Evolutionary conservation across 2,888 invertebrate genomes (phyloP), one percentile per base, ranked within the genome.

Genomic region (Dryobotodes eremita): DNA sequence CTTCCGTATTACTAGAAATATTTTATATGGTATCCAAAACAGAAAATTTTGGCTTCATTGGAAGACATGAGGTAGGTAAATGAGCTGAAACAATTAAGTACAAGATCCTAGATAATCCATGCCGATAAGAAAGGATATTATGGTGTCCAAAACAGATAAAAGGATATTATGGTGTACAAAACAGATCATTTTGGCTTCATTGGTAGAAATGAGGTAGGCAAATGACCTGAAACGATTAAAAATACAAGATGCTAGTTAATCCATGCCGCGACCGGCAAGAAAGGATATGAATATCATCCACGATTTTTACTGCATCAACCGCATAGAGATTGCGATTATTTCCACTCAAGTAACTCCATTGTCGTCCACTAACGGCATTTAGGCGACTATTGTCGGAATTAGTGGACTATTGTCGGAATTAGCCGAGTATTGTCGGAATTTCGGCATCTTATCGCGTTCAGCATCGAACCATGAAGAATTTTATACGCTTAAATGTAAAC

Each of bases 331-430:
- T 76, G 69, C 89, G 82, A 89, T 91, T 90, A 88, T 91, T 90
- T 92, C 89, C 91, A 89, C 90, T 83, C 87, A 81, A 36, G 81
- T 83, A 79, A 75, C 31, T 76, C 89, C 66, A 88, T 91, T 91
- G 91, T 90, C 62, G 70, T 73, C 82, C 78, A 77, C 65, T 86
- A 87, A 87, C 89, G 90, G 91, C 71, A 77, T 76, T 74, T 80
- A 75, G 74, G 80, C 64, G 79, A 83, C 73, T 80, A 88, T 83
- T 85, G 85, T 79, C 69, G 73, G 36, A 85, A 87, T 86, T 86
- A 83, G 81, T 80, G 64, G 80, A 88, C 78, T 87, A 89, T 90
- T 88, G 88, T 85, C 79, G 81, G 77, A 86, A 82, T 86, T 90
- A 86, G 87, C 73, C 31, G 82, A 85, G 80, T 86, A 90, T 90